Percentiles rank a stretch among this genome's conserved stretches.
phyloP scores from a whole-genome alignment of 1,140 invertebrate species.

The Carposina sasakii region DNA sequence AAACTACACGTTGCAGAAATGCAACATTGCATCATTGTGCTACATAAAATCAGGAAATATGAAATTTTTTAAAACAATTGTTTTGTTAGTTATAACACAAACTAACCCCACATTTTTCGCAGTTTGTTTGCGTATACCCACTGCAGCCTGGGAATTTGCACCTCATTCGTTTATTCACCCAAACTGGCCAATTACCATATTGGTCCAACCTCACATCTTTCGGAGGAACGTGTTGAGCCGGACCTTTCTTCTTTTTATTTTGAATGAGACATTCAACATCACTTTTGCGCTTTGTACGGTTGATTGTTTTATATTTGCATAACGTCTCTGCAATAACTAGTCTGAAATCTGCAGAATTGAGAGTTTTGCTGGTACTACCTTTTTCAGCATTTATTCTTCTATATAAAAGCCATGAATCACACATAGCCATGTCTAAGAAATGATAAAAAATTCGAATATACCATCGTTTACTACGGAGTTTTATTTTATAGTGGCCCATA shows the following conservation, averaged over 20 bases:
- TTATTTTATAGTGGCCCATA: constrained; percentile 24
- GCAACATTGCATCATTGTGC: no score
- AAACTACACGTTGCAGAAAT: no score
- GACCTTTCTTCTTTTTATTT: constrained; percentile 28
- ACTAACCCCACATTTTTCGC: constrained; percentile 39
- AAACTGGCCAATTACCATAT: constrained; percentile 44
- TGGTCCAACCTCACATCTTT: constrained; percentile 37
- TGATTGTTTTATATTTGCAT: constrained; percentile 7
- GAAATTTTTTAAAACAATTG: constrained; percentile 34
- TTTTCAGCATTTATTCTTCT: constrained; percentile 7
- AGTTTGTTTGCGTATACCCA: constrained; percentile 30
- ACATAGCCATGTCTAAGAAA: neutral
- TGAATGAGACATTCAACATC: constrained; percentile 8
- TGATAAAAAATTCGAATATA: no score
- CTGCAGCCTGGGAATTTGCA: constrained; percentile 41
- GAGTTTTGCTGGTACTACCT: neutral
- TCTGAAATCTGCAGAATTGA: constrained; percentile 9
- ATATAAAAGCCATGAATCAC: constrained; percentile 5
- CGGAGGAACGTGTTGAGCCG: constrained; percentile 31
- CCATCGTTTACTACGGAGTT: constrained; percentile 27
- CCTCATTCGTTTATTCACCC: constrained; percentile 33
- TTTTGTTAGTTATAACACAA: constrained; percentile 35
- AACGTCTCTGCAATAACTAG: constrained; percentile 5
- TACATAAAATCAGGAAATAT: constrained; percentile 14
- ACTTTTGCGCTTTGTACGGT: constrained; percentile 6